These are phyloP conservation scores for Anas bahamensis DNA, from an alignment of 2,797 vertebrate species.

Conservation along the genomic window DNA sequence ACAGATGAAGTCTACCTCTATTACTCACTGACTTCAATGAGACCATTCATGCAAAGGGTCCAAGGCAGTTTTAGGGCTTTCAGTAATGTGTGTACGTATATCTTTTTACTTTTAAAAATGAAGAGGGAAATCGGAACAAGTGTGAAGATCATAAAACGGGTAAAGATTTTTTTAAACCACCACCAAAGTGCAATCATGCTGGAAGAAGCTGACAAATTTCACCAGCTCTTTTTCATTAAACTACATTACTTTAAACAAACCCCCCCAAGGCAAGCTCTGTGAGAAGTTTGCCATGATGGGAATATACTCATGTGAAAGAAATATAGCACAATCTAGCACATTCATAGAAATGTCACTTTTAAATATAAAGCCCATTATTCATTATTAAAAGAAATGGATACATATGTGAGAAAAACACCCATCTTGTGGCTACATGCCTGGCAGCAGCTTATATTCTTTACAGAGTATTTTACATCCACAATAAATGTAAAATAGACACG, in stretches of 20 bases:
- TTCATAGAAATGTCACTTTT: slow-evolving; percentile 74
- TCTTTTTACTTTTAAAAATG: slow-evolving; percentile 54
- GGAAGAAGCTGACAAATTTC: slow-evolving; percentile 71
- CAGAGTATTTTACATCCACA: slow-evolving; percentile 32
- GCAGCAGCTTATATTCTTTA: slow-evolving; percentile 40
- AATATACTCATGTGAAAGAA: slow-evolving; percentile 71
- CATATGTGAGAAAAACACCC: slow-evolving; percentile 48
- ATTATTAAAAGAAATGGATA: slow-evolving; percentile 73
- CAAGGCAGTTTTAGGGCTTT: slow-evolving; percentile 16
- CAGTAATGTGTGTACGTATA: neutral
- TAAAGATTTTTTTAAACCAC: slow-evolving; percentile 46
- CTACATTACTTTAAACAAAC: slow-evolving; percentile 73
- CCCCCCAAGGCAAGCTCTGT: slow-evolving; percentile 69
- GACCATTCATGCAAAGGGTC: slow-evolving; percentile 5
- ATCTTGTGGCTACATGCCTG: slow-evolving; percentile 23
- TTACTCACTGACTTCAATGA: slow-evolving; percentile 29
- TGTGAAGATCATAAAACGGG: slow-evolving; percentile 39
- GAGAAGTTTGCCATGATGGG: slow-evolving; percentile 67
- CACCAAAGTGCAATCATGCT: slow-evolving; percentile 32
- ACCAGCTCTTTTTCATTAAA: slow-evolving; percentile 75
- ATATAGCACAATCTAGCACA: slow-evolving; percentile 73
- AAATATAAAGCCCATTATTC: slow-evolving; percentile 75
- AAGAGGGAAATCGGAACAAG: slow-evolving; percentile 45
- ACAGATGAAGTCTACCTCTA: neutral
- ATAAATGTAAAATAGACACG: slow-evolving; percentile 38